phyloP scores from a whole-genome alignment of 1,140 invertebrate genomes.

The Brachionus sp. region DNA sequence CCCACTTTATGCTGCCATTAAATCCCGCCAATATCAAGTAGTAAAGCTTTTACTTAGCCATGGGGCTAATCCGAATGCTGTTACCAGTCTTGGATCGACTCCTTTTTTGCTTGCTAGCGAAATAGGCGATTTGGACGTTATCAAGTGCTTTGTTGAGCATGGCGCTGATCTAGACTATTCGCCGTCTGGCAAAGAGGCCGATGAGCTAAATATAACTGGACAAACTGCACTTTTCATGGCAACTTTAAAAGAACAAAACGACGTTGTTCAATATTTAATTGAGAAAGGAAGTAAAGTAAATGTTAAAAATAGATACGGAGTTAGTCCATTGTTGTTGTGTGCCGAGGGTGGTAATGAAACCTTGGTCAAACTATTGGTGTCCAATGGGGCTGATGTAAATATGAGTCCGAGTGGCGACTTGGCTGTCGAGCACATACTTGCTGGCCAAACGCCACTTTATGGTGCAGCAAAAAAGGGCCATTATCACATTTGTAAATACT shows the following conservation, averaged over 20 bases:
- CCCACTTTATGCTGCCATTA: constrained; percentile 46
- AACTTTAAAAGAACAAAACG: constrained; percentile 44
- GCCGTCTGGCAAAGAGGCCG: constrained; percentile 38
- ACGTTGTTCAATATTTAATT: constrained; percentile 45
- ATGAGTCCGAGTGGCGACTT: constrained; percentile 41
- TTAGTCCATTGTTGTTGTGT: constrained; percentile 38
- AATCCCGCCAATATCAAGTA: constrained; percentile 32
- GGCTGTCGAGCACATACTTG: constrained; percentile 33
- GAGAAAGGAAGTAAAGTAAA: constrained; percentile 40
- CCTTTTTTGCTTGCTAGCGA: constrained; percentile 46
- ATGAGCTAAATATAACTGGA: constrained; percentile 43
- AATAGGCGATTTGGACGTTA: constrained; percentile 42
- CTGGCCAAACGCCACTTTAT: constrained; percentile 45
- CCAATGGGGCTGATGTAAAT: constrained; percentile 41
- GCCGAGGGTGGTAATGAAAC: constrained; percentile 43
- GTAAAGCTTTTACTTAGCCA: background rate
- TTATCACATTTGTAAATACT: constrained; percentile 38
- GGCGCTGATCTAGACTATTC: constrained; percentile 40
- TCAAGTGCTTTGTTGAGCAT: constrained; percentile 45
- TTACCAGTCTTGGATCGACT: constrained; percentile 45
- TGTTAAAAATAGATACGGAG: constrained; percentile 43
- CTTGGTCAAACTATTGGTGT: constrained; percentile 29
- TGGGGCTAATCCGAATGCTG: constrained; percentile 46
- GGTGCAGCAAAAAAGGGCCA: constrained; percentile 46
- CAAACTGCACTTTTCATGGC: constrained; percentile 46